Percentiles rank a stretch among this genome's conserved stretches.
Evolutionary conservation across 2,888 invertebrate genomes (phyloP).

Genomic region (Brassicogethes aeneus): DNA sequence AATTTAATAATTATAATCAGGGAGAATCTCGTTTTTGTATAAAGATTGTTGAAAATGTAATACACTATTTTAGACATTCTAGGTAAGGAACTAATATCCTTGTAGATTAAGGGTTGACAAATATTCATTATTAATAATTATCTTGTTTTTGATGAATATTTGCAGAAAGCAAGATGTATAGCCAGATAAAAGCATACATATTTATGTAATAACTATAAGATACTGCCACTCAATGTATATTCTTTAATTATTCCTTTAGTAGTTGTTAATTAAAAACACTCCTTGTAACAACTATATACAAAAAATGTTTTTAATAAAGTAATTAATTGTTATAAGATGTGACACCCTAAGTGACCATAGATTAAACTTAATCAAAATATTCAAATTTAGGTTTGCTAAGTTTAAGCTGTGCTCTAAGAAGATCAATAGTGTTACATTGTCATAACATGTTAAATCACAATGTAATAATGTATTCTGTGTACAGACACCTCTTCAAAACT

Average conservation of each 20-base stretch:
- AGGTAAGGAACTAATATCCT: constrained; percentile 16
- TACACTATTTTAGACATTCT: constrained; percentile 19
- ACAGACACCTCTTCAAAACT: constrained; percentile 30
- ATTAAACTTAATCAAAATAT: constrained; percentile 19
- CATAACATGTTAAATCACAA: constrained; percentile 33
- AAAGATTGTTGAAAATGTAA: constrained; percentile 11
- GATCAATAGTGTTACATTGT: constrained; percentile 36
- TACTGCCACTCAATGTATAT: constrained; percentile 1
- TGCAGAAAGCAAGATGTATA: background rate
- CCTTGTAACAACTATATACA: too few species aligned
- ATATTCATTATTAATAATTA: background rate
- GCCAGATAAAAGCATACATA: background rate
- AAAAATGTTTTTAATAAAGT: background rate
- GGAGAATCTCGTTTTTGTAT: constrained; percentile 25
- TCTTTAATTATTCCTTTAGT: background rate
- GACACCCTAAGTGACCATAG: constrained; percentile 21
- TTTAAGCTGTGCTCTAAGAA: background rate
- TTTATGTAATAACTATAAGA: background rate
- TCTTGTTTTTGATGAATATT: constrained; percentile 1
- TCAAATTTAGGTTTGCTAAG: too few species aligned
- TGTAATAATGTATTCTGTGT: constrained; percentile 31
- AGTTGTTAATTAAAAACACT: background rate
- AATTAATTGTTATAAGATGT: constrained; percentile 10
- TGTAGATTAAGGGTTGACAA: constrained; percentile 6
- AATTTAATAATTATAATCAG: constrained; percentile 19